Percentiles rank a stretch among this genome's conserved stretches.
Evolutionary conservation across 2,888 invertebrate species (phyloP).

Genomic region (Margaritifera margaritifera): DNA sequence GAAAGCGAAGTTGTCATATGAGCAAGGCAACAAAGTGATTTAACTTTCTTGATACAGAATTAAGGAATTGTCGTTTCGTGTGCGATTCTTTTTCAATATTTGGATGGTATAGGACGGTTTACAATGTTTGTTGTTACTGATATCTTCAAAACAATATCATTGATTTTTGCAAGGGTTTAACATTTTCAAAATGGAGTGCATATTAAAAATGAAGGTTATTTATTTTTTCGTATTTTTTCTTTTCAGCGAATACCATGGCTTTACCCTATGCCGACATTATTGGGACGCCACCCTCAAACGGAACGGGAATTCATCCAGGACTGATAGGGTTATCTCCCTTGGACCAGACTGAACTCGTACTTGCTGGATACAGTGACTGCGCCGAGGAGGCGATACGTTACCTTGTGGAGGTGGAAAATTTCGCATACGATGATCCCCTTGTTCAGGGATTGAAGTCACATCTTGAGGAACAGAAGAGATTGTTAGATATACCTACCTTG

Average conservation of each 20-base stretch:
- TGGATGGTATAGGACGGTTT: no score
- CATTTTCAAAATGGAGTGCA: no score
- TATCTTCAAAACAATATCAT: no score
- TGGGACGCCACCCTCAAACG: not conserved
- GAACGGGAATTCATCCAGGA: constrained; percentile 13
- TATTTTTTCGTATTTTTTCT: not conserved
- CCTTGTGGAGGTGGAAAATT: constrained; percentile 51
- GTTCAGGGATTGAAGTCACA: constrained; percentile 51
- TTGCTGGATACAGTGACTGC: constrained; percentile 58
- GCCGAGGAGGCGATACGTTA: constrained; percentile 56
- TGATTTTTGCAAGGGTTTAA: no score
- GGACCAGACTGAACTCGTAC: constrained; percentile 26
- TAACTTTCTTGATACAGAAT: no score
- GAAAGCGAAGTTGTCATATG: no score
- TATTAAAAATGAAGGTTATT: no score
- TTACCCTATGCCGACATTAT: not conserved
- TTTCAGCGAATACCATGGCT: not conserved
- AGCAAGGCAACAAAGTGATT: no score
- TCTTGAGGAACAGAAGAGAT: constrained; percentile 41
- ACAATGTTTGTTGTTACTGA: no score
- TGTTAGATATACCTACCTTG: constrained; percentile 3
- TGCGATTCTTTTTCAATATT: no score
- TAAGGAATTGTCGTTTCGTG: no score
- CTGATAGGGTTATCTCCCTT: constrained; percentile 17
- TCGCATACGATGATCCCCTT: constrained; percentile 49